Evolutionary conservation across 2,888 invertebrate species (phyloP).

Genomic region (Synanthedon formicaeformis): DNA sequence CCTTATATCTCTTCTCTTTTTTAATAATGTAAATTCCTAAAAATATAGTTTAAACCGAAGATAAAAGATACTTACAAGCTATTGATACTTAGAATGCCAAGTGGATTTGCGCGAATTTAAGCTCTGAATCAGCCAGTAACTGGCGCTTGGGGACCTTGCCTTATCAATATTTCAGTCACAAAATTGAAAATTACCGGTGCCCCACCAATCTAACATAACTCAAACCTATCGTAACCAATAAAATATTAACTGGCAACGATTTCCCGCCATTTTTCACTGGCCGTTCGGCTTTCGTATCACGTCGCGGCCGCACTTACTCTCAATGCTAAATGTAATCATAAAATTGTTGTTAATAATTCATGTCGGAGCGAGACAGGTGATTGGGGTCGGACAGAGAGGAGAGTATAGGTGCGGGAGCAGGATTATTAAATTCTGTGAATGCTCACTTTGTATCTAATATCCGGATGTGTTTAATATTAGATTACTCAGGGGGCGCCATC

Average conservation of each 20-base stretch:
- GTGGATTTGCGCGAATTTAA: background rate
- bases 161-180: conserved; percentile 66
- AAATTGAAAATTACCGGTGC: conserved; percentile 64
- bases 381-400: conserved; percentile 20
- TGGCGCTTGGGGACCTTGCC: conserved; percentile 17
- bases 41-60: no score
- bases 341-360: conserved; percentile 71
- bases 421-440: conserved; percentile 70
- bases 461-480: conserved; percentile 70
- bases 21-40: no score
- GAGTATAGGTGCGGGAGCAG: conserved; percentile 37
- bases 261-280: conserved; percentile 61
- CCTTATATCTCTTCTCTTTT: no score
- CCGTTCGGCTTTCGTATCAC: conserved; percentile 56
- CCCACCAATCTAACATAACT: conserved; percentile 51
- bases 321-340: conserved; percentile 67
- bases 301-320: conserved; percentile 55
- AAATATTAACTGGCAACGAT: conserved; percentile 63
- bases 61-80: no score
- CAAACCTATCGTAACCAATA: conserved; percentile 66
- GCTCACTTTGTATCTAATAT: conserved; percentile 70
- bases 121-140: conserved; percentile 4
- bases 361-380: conserved; percentile 25
- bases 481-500: conserved; percentile 49
- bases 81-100: background rate